Base-by-base conservation (phyloP, 2,888 invertebrate species). In the Tachina grossa region DNA sequence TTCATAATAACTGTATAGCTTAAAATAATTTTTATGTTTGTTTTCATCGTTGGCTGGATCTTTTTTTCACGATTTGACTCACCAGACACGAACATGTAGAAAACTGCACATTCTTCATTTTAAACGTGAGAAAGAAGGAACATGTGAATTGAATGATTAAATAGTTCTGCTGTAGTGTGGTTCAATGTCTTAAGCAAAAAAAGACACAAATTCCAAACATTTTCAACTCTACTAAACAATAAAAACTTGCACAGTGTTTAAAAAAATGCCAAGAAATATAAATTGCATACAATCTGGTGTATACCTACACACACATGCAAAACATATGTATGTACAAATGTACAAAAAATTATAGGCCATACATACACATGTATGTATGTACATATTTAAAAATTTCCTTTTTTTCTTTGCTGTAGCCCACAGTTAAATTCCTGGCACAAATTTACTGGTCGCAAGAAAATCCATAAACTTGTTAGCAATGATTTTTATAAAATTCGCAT, bases 131-230 rank as follows among this genome's bases (percentile, higher is more conserved):
- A 49, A 68, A 22, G 13, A 69, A 51, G 8, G 41, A 61, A 57
- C 59, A 85, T 83, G 85, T 85, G 85, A 79, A 79, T 79, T 59
- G 85, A 79, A 85, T 85, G 49, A 75, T 79, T 85, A 85, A 85
- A 83, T 75, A 85, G 75, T 79, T 85, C 65, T 61, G 59, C 8
- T 66, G 59, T 9, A 63, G 41, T 77, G 55, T 74, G 72, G 69
- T 69, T 78, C 61, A 68, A 45, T 71, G 69, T 57, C 74, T 82
- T 63, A 55, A 71, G 41, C 45, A n/a, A 31, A 59, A 72, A 31
- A 66, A 22, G 9, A 39, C 22, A 45, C 43, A 77, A 65, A 83
- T 77, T 77, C 47, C 77, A 72, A 65, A 71, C 31, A 65, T 57
- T 75, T 82, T 82, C 19, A 76, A 71, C 69, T 76, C 63, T 31